Conservation (phyloP, 2,797 vertebrate genomes). For the Melanotaenia nigrans region DNA sequence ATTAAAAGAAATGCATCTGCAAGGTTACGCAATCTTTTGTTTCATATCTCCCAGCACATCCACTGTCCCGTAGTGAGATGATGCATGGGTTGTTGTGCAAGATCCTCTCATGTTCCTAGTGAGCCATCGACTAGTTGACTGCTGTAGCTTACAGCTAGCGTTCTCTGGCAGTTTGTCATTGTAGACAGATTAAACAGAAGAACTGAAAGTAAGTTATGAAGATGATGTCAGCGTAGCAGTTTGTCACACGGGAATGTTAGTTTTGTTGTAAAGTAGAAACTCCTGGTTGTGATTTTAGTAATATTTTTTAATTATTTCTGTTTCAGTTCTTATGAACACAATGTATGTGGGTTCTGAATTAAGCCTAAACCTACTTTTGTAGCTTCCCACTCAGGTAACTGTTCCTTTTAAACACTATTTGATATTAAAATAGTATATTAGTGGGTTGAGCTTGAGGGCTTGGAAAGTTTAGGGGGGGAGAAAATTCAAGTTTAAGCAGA, state of each 20-base stretch:
- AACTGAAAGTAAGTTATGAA: constrained; percentile 5
- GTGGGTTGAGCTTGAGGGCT: constrained; percentile 14
- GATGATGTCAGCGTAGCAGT: constrained; percentile 8
- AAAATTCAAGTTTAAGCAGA: constrained; percentile 21
- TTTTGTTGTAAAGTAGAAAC: constrained; percentile 16
- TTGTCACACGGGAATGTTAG: constrained; percentile 1
- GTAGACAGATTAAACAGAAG: constrained; percentile 16
- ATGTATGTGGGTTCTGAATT: constrained; percentile 2
- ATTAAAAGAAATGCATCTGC: constrained; percentile 37
- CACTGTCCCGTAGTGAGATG: constrained; percentile 39
- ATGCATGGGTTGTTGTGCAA: constrained; percentile 54
- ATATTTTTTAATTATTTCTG: constrained; percentile 7
- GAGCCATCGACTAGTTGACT: constrained; percentile 44
- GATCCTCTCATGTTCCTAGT: constrained; percentile 41
- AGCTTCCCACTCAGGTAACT: constrained; percentile 1
- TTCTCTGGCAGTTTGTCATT: constrained; percentile 13
- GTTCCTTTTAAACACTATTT: constrained; percentile 12
- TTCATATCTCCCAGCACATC: constrained; percentile 47
- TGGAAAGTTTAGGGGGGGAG: neutral
- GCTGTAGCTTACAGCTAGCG: constrained; percentile 31
- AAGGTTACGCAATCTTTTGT: constrained; percentile 51
- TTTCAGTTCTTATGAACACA: constrained; percentile 7
- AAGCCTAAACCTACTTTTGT: constrained; percentile 18
- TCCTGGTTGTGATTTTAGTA: constrained; percentile 13
- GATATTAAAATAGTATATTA: constrained; percentile 13